Conservation (phyloP, 2,113 vertebrate genomes). For the Phocoena sinus region DNA sequence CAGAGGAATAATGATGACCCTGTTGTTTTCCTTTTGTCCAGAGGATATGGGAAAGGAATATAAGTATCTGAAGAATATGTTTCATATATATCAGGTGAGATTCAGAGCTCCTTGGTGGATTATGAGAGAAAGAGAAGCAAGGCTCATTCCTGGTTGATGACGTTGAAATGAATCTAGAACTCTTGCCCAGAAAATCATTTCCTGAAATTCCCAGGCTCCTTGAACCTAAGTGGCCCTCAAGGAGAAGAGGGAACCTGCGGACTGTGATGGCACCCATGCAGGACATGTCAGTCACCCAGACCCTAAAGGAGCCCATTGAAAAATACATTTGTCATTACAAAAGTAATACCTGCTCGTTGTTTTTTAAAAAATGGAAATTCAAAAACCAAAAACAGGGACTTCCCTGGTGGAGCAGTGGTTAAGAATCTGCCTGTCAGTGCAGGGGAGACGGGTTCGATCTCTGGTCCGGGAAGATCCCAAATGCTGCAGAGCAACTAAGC, state of each 20-base stretch:
- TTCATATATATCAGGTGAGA: conserved; percentile 78
- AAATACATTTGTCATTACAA: background rate
- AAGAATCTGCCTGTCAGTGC: too few relatives aligned
- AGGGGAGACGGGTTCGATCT: too few relatives aligned
- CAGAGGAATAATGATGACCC: background rate
- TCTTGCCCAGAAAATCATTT: background rate
- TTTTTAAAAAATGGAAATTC: background rate
- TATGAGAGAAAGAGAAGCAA: background rate
- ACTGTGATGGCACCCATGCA: background rate
- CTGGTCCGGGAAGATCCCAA: too few relatives aligned
- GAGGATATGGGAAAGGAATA: conserved; percentile 75
- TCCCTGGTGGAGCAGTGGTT: too few relatives aligned
- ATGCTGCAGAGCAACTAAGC: too few relatives aligned
- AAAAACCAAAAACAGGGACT: background rate
- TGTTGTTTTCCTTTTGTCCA: conserved; percentile 46
- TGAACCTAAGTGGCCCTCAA: background rate
- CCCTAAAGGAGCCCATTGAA: background rate
- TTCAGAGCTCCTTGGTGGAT: background rate
- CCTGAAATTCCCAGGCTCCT: background rate
- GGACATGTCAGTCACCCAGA: background rate
- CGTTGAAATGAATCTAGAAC: background rate
- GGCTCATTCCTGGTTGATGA: background rate
- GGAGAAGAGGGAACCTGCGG: fast-evolving
- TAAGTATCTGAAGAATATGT: conserved; percentile 77
- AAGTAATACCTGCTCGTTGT: background rate